A percentile compares a stretch with the other conserved stretches of the same genome.
phyloP scores from a whole-genome alignment of 2,113 vertebrate genomes.

The Accipiter cooperii region DNA sequence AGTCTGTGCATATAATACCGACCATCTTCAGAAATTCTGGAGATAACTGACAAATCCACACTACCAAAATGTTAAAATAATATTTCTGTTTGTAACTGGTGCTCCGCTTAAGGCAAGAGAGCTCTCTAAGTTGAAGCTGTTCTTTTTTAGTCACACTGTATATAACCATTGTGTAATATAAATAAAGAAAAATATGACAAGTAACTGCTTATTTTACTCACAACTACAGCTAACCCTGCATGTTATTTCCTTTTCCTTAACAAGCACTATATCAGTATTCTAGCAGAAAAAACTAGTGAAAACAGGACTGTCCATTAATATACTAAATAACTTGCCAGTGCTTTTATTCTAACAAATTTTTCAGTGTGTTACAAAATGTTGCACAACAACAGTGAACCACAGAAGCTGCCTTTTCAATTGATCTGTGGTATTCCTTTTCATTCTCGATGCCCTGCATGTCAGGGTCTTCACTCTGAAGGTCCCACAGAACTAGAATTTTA shows the following conservation, averaged over 20 bases:
- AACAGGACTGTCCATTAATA: not conserved
- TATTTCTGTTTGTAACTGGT: not conserved
- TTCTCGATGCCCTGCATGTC: not conserved
- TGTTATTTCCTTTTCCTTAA: not conserved
- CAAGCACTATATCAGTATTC: not conserved
- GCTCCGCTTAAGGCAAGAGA: not conserved
- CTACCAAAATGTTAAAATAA: not conserved
- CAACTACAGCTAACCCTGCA: not conserved
- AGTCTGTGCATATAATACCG: not conserved
- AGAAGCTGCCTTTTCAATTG: not conserved
- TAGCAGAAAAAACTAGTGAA: not conserved
- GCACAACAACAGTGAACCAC: not conserved
- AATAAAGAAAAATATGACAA: not conserved
- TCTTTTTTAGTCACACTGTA: not conserved
- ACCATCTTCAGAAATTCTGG: not conserved
- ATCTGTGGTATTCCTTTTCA: not conserved
- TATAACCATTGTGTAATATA: not conserved
- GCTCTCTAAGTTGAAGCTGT: not conserved
- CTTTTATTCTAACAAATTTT: not conserved
- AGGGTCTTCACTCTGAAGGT: not conserved
- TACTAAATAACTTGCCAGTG: not conserved
- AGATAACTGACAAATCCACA: not conserved
- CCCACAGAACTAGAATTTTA: not conserved
- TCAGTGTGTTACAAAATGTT: not conserved
- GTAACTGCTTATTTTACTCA: not conserved